These are phyloP conservation scores for Melanargia galathea DNA, from an alignment of 2,888 invertebrate species.

Conservation along the genomic window DNA sequence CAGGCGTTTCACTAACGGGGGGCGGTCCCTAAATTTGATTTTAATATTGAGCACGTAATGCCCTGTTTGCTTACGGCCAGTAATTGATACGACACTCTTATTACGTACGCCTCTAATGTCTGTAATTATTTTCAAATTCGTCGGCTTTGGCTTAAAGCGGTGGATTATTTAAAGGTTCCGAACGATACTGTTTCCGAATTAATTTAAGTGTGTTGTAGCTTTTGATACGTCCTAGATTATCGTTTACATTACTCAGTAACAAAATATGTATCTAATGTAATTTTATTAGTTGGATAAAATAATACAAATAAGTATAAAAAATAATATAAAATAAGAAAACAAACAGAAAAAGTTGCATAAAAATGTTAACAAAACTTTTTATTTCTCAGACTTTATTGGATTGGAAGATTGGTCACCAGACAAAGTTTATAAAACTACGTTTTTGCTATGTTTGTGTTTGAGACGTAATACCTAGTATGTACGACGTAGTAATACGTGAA, in stretches of 20 bases:
- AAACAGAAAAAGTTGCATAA: too few species aligned
- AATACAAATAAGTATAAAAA: too few species aligned
- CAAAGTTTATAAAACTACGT: too few species aligned
- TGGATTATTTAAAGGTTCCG: conserved; percentile 56
- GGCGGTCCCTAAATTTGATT: conserved; percentile 77
- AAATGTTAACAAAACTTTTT: too few species aligned
- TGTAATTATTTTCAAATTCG: conserved; percentile 80
- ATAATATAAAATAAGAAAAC: too few species aligned
- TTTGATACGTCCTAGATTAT: conserved; percentile 25
- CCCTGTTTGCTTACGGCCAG: conserved; percentile 70
- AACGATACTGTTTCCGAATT: conserved; percentile 36
- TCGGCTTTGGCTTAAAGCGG: conserved; percentile 66
- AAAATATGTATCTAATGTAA: not conserved
- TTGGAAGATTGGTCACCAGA: too few species aligned
- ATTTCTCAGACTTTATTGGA: too few species aligned
- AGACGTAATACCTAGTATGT: too few species aligned
- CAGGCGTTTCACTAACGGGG: conserved; percentile 46
- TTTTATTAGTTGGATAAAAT: not conserved
- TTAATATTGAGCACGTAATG: conserved; percentile 78
- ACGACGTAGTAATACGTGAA: too few species aligned
- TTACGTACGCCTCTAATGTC: conserved; percentile 71
- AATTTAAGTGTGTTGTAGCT: conserved; percentile 36
- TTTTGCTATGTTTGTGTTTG: too few species aligned
- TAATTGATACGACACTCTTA: conserved; percentile 79
- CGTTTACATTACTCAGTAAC: conserved; percentile 22